These are phyloP conservation scores for Sebastes nivosus DNA, from an alignment of 2,797 vertebrate genomes.

Conservation along the genomic window DNA sequence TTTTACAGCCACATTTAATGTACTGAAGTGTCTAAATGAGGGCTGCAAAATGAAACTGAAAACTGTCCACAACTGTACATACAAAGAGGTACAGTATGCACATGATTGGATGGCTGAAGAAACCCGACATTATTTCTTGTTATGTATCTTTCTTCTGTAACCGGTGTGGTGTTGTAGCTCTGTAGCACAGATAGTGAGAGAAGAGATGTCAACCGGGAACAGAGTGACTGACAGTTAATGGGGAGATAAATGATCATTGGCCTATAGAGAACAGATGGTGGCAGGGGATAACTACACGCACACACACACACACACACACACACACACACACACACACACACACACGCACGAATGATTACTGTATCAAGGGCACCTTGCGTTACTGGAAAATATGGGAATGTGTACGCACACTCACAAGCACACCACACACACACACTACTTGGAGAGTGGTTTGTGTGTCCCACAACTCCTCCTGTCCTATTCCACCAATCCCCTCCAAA, in stretches of 20 bases:
- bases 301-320: neutral
- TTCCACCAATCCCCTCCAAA: no score
- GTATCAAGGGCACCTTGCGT: conserved; percentile 60
- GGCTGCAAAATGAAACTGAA: no score
- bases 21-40: neutral
- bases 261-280: conserved; percentile 61
- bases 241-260: conserved; percentile 63
- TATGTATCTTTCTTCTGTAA: neutral
- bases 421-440: neutral
- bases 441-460: no score
- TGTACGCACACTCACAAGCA: neutral
- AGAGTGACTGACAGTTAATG: conserved; percentile 67
- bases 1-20: neutral
- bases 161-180: neutral
- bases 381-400: conserved; percentile 29
- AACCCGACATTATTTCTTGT: neutral
- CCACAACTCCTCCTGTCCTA: no score
- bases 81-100: neutral
- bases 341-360: conserved; percentile 28
- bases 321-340: neutral
- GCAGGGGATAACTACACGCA: conserved; percentile 31
- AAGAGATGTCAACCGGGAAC: conserved; percentile 42
- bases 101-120: neutral
- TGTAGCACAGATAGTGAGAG: conserved; percentile 32
- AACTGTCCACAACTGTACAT: no score